These are phyloP conservation scores for Graphium colonna DNA, from an alignment of 2,888 invertebrate genomes.

Conservation along the genomic window DNA sequence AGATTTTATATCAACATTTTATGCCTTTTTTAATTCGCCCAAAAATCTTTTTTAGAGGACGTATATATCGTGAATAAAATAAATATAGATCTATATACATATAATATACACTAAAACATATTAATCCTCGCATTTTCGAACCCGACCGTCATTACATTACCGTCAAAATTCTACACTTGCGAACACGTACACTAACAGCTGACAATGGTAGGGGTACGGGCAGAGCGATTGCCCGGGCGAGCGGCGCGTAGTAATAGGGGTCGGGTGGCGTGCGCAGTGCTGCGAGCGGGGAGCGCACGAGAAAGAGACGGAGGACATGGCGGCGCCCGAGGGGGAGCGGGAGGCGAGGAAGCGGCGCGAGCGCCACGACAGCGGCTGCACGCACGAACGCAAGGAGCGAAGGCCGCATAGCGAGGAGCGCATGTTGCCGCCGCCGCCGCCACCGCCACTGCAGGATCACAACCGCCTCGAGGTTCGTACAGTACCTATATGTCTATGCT, in stretches of 20 bases:
- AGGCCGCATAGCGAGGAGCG: constrained; percentile 72
- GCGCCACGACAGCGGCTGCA: constrained; percentile 78
- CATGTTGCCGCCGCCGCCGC: constrained; percentile 63
- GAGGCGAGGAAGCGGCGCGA: constrained; percentile 82
- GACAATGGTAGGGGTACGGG: constrained; percentile 67
- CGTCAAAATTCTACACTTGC: constrained; percentile 33
- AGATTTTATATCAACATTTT: no score
- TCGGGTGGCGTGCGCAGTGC: constrained; percentile 76
- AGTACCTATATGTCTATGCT: no score
- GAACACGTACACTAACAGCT: constrained; percentile 47
- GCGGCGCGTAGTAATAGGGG: constrained; percentile 69
- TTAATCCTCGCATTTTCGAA: constrained; percentile 8
- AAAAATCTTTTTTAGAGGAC: no score
- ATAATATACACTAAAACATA: no score
- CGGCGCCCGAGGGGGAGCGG: constrained; percentile 77
- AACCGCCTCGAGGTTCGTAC: constrained; percentile 56
- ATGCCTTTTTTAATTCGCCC: no score
- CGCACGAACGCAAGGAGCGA: constrained; percentile 71
- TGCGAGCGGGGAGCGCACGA: constrained; percentile 57
- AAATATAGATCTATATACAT: no score
- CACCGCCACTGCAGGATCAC: constrained; percentile 68
- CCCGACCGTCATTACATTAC: constrained; percentile 1
- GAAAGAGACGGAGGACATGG: constrained; percentile 72
- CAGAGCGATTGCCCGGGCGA: constrained; percentile 71
- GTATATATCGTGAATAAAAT: no score